Base-by-base conservation (phyloP, 2,888 invertebrate genomes). In the Aporophyla lueneburgensis region DNA sequence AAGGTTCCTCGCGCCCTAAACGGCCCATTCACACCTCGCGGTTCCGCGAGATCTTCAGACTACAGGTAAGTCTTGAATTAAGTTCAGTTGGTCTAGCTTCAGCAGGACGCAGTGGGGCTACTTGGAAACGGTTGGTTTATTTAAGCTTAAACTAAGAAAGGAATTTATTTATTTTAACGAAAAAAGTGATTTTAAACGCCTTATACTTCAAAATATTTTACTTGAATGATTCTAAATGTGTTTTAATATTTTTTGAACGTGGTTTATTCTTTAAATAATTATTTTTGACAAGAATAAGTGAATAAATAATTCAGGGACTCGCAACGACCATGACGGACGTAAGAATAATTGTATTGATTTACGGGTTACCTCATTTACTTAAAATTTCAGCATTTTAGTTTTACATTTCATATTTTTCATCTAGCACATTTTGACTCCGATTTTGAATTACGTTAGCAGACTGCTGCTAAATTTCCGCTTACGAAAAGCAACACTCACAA, bases 21-120 rank as follows among this genome's bases (percentile, higher is more conserved):
- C 78, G 69, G 73, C 77, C 81, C 61, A 74, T 82, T 85, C 75
- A 71, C 83, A 81, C 83, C 70, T 82, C 74, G 74, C 76, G 74
- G 65, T 67, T 27, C 62, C 71, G 68, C 59, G 59, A 59, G 33
- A 43, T 70, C 14, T 46, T 10, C 24, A 43, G 12, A 16, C 33
- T 49, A 59, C 76, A 71, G 70, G n/a, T 68, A 70, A 70, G 68
- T 70, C 27, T 53, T 49, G 4, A 65, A 49, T 71, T 65, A 59
- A 40, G 54, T 71, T 43, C 59, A 14, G 46, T 72, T 49, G 12
- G 10, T 74, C 54, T 69, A 51, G 43, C 53, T 59, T 46, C 49
- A 81, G n/a, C 16, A 62, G 24, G 6, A 27, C 21, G 40, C 33
- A 27, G 14, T 6, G 6, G 27, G 21, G 33, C 27, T 58, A 51